These are phyloP conservation scores for Lepidocolaptes lacrymiger DNA, from an alignment of 2,797 vertebrate species.

Conservation along the genomic window DNA sequence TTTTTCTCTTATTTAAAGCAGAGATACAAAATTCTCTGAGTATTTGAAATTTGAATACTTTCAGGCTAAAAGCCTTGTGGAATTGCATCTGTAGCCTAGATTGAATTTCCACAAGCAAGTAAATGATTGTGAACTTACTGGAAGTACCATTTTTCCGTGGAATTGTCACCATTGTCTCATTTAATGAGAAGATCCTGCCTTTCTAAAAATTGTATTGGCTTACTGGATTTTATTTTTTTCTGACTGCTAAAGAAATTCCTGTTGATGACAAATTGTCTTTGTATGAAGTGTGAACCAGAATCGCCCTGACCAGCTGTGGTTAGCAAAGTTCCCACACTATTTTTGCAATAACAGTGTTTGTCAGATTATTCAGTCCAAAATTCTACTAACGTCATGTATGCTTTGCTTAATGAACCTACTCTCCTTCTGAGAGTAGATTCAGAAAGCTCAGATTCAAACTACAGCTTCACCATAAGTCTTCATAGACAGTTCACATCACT, in stretches of 20 bases:
- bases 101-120: not conserved
- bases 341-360: not conserved
- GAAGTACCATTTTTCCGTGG: not conserved
- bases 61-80: not conserved
- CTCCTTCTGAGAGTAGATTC: not conserved
- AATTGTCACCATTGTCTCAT: not conserved
- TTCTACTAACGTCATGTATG: not conserved
- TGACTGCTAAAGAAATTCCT: not conserved
- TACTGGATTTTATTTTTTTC: not conserved
- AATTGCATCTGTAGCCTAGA: not conserved
- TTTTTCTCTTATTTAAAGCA: not conserved
- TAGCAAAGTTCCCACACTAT: not conserved
- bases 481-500: not conserved
- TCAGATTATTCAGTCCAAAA: not conserved
- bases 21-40: not conserved
- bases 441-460: not conserved
- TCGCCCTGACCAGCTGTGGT: not conserved
- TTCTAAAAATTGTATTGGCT: not conserved
- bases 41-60: not conserved
- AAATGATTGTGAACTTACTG: not conserved
- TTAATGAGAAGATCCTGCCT: not conserved
- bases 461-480: not conserved
- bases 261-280: conserved; percentile 10
- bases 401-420: not conserved
- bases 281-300: not conserved